Evolutionary conservation across 2,113 vertebrate species (phyloP), one percentile per base, ranked within the genome.

Genomic region (Dascyllus trimaculatus): DNA sequence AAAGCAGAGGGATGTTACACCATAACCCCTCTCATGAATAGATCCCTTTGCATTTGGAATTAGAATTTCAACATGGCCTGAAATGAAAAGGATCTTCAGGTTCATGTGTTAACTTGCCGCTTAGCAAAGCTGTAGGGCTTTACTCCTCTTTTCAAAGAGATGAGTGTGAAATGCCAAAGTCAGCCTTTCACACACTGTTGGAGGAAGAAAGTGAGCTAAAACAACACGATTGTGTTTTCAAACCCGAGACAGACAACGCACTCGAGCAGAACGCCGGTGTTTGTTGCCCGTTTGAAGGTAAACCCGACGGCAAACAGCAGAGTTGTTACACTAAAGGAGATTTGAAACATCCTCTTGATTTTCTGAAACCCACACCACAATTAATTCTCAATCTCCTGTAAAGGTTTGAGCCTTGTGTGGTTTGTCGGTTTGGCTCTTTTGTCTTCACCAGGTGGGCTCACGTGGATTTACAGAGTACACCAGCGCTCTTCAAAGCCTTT

Each of bases 71-170:
- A 86, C 88, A 88, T 58, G 25, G 82, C 80, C 72, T 48, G 22
- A 89, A 84, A 85, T 57, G 53, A 82, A 82, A 88, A 67, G 75
- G 75, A 82, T 90, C 85, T 66, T 61, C 82, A 88, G 76, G 78
- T 92, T 91, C 93, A 87, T 90, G 92, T 93, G 85, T 86, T 88
- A 90, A 93, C 92, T 91, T 91, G 93, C 82, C 45, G 75, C 78
- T 64, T 57, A 29, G 90, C 71, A 82, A 82, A 91, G 89, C 90
- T 85, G 83, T 45, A 81, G 88, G 91, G 91, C 88, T 90, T 82
- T 86, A 15, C 83, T 83, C 62, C 24, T 58, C 80, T 84, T 83
- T 78, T 86, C 85, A 87, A 80, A 90, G 64, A 81, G 53, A 51
- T 15, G 56, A 85, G 80, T 72, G 73, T 68, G 75, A 90, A 84